Evolutionary conservation across 2,888 invertebrate genomes (phyloP).

Genomic region (Agrotis exclamationis): DNA sequence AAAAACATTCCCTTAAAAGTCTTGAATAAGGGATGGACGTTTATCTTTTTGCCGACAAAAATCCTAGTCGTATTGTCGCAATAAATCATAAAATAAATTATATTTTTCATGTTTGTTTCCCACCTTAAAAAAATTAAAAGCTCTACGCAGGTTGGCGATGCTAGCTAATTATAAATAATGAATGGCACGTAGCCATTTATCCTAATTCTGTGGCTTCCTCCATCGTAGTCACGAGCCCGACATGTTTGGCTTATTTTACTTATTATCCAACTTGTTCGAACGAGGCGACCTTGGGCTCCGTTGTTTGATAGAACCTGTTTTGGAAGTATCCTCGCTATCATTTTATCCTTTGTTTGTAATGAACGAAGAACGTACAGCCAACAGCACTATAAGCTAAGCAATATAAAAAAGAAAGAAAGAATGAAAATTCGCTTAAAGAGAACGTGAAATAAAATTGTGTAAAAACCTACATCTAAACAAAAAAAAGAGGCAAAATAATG

Average conservation of each 20-base stretch:
- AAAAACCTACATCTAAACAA: no score
- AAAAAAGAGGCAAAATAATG: no score
- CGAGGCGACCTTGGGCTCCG: slow-evolving; percentile 35
- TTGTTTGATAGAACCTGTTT: slow-evolving; percentile 50
- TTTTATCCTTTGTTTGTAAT: slow-evolving; percentile 47
- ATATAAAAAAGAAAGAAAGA: no score
- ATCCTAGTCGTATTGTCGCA: no score
- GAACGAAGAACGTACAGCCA: not conserved
- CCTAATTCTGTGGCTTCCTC: slow-evolving; percentile 49
- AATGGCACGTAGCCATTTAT: slow-evolving; percentile 33
- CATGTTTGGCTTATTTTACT: slow-evolving; percentile 53
- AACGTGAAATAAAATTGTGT: no score
- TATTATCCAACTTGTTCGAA: slow-evolving; percentile 47
- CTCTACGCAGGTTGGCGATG: not conserved
- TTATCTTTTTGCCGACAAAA: no score
- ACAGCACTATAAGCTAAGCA: no score
- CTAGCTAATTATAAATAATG: slow-evolving; percentile 43
- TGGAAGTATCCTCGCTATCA: slow-evolving; percentile 33
- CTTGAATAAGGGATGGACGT: no score
- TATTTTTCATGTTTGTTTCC: not conserved
- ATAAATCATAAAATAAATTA: no score
- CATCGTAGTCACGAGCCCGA: slow-evolving; percentile 51
- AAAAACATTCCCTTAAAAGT: no score
- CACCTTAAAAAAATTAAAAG: slow-evolving; percentile 13
- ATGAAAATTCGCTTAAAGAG: no score